Percentiles rank a stretch among this genome's conserved stretches.
Evolutionary conservation across 92 coral and sea anemone genomes (phyloP).

Genomic region (Parazoanthus atlanticus): DNA sequence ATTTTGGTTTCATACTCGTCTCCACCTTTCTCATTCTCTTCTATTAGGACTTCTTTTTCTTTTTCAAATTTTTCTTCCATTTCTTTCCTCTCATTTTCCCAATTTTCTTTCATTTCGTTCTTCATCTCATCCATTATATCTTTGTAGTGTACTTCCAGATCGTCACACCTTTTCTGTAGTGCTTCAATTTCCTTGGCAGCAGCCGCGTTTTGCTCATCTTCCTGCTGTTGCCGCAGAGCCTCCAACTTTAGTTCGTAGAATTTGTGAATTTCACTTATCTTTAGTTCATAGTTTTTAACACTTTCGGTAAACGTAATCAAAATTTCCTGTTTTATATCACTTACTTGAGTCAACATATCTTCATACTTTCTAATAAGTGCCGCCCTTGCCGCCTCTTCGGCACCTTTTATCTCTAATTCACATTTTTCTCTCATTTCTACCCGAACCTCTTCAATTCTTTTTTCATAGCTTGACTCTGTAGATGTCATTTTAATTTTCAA

Average conservation of each 20-base stretch:
- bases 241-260: constrained; percentile 34
- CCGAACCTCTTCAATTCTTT: constrained; percentile 52
- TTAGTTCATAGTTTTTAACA: constrained; percentile 25
- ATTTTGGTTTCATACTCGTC: constrained; percentile 58
- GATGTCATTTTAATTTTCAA: background rate
- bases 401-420: constrained; percentile 34
- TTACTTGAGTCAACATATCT: constrained; percentile 27
- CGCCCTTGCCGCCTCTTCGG: constrained; percentile 16
- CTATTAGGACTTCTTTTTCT: constrained; percentile 56
- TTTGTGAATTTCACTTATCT: constrained; percentile 29
- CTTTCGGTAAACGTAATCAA: constrained; percentile 16
- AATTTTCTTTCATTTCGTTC: constrained; percentile 53
- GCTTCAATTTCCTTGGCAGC: constrained; percentile 35
- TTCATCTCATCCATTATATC: constrained; percentile 49
- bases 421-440: constrained; percentile 61
- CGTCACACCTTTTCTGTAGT: constrained; percentile 26
- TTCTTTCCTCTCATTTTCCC: constrained; percentile 60
- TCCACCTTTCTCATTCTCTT: constrained; percentile 43
- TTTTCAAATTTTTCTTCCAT: constrained; percentile 54
- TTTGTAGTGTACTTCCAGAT: constrained; percentile 50
- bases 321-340: constrained; percentile 25
- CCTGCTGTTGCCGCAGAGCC: constrained; percentile 37
- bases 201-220: constrained; percentile 42
- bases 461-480: constrained; percentile 43
- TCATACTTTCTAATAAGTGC: constrained; percentile 24